These are phyloP conservation scores for Deilephila porcellus DNA, from an alignment of 2,888 invertebrate genomes.

Conservation along the genomic window DNA sequence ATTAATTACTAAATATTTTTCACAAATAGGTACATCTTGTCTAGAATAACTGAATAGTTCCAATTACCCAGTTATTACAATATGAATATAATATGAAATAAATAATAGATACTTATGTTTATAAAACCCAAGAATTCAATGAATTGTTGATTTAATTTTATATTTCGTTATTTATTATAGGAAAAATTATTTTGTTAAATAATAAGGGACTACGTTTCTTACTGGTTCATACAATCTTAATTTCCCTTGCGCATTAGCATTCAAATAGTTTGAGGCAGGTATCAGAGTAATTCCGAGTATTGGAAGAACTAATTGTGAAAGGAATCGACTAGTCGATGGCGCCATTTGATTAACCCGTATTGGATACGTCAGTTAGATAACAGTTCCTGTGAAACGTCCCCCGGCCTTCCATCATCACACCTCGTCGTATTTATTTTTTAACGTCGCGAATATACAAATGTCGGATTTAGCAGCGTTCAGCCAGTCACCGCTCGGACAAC, in stretches of 20 bases:
- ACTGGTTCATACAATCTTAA: background rate
- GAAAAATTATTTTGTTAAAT: no score
- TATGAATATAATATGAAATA: no score
- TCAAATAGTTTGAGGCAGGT: background rate
- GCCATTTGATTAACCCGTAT: conserved; percentile 31
- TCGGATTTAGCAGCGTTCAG: conserved; percentile 67
- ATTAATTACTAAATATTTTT: background rate
- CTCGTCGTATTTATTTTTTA: conserved; percentile 77
- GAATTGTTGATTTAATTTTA: no score
- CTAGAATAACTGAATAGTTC: no score
- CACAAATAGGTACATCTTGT: background rate
- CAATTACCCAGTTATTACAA: no score
- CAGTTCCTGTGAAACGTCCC: conserved; percentile 49
- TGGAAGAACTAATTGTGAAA: conserved; percentile 16
- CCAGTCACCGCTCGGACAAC: conserved; percentile 78
- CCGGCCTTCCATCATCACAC: conserved; percentile 75
- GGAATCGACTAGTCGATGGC: conserved; percentile 32
- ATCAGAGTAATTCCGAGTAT: conserved; percentile 9
- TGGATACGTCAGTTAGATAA: conserved; percentile 35
- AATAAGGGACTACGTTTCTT: background rate
- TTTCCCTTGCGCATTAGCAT: background rate
- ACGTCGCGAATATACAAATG: conserved; percentile 79
- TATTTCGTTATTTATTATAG: no score
- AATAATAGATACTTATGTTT: no score
- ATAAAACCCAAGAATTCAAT: no score